Evolutionary conservation across 1,140 invertebrate species (phyloP).

Genomic region (Drosophila littoralis): DNA sequence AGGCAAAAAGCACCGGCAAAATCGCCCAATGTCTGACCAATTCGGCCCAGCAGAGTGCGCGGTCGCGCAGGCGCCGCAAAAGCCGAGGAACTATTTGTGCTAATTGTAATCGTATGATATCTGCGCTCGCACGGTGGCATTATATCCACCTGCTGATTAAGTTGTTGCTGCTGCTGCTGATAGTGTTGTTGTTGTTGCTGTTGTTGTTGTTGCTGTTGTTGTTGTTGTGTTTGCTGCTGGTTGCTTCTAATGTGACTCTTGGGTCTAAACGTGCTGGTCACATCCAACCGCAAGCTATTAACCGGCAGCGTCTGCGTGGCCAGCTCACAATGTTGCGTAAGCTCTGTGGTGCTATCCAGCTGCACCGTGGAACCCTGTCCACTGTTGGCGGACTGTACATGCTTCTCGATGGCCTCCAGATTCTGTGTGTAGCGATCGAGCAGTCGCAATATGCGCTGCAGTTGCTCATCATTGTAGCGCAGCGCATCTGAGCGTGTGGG

Average conservation of each 20-base stretch:
- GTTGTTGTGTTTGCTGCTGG: background rate
- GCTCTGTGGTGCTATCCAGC: background rate
- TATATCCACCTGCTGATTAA: background rate
- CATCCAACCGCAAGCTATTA: background rate
- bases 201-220: constrained; percentile 7
- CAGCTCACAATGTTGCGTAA: constrained; percentile 32
- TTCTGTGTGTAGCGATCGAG: constrained; percentile 54
- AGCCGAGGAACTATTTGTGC: constrained; percentile 35
- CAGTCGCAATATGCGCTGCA: constrained; percentile 49
- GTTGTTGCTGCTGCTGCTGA: constrained; percentile 1
- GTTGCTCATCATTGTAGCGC: background rate
- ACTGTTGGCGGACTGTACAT: background rate
- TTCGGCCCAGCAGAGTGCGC: constrained; percentile 15
- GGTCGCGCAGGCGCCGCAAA: constrained; percentile 4
- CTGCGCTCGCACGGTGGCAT: constrained; percentile 55
- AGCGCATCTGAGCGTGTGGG: no score
- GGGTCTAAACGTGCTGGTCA: background rate
- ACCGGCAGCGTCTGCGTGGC: constrained; percentile 49
- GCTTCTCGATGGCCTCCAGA: constrained; percentile 49
- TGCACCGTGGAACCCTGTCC: background rate
- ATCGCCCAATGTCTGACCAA: constrained; percentile 48
- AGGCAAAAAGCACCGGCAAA: constrained; percentile 69
- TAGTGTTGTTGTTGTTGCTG: constrained; percentile 15
- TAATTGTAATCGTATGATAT: constrained; percentile 69
- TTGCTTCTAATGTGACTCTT: background rate